Conservation (phyloP, 2,888 invertebrate genomes). For the Catocala fraxini region DNA sequence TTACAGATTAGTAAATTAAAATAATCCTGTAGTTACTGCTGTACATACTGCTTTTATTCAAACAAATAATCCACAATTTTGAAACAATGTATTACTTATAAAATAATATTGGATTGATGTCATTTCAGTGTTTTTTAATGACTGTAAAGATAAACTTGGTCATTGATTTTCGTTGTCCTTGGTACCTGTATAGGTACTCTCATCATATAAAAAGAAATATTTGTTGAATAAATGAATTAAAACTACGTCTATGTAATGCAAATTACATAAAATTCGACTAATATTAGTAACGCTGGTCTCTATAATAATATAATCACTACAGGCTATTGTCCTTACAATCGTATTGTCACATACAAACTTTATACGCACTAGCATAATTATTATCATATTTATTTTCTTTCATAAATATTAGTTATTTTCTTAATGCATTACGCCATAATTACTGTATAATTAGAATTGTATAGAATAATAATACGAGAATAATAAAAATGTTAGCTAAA, state of each 20-base stretch:
- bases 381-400: slow-evolving; percentile 34
- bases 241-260: slow-evolving; percentile 13
- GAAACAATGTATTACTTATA: too few relatives aligned
- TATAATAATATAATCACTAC: slow-evolving; percentile 60
- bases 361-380: slow-evolving; percentile 39
- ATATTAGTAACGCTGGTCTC: slow-evolving; percentile 66
- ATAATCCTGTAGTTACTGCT: too few relatives aligned
- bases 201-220: slow-evolving; percentile 1
- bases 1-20: too few relatives aligned
- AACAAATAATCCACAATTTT: too few relatives aligned
- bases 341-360: slow-evolving; percentile 69
- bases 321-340: slow-evolving; percentile 68
- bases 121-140: neutral
- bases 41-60: too few relatives aligned
- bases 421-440: slow-evolving; percentile 36
- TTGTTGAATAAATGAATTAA: neutral
- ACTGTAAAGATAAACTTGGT: slow-evolving; percentile 28
- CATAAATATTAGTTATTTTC: slow-evolving; percentile 36
- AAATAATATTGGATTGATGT: too few relatives aligned
- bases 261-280: slow-evolving; percentile 32
- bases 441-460: slow-evolving; percentile 44
- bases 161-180: slow-evolving; percentile 44
- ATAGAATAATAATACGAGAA: slow-evolving; percentile 45
- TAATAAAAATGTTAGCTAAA: slow-evolving; percentile 45
- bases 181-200: slow-evolving; percentile 19